phyloP scores from a whole-genome alignment of 2,113 vertebrate species.

The Lasiurus cinereus region DNA sequence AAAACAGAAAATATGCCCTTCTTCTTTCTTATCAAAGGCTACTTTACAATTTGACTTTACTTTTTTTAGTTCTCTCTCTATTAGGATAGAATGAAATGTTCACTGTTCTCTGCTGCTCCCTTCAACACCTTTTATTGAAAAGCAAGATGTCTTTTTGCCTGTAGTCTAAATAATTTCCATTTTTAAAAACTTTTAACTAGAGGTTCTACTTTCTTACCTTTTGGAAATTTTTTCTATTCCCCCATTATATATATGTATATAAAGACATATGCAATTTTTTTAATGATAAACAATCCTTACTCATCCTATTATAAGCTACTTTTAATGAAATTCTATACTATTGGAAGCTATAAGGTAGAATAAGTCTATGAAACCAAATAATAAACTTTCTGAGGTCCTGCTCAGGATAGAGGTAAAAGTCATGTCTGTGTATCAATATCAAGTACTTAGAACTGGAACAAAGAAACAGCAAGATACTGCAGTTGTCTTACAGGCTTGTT shows the following conservation, averaged over 20 bases:
- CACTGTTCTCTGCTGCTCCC: neutral
- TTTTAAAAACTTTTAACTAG: slow-evolving; percentile 10
- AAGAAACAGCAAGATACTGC: slow-evolving; percentile 58
- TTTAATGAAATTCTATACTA: neutral
- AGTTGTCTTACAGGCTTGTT: slow-evolving; percentile 74
- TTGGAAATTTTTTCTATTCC: slow-evolving; percentile 19
- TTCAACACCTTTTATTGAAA: neutral
- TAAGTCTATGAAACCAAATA: neutral
- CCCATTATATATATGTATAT: neutral
- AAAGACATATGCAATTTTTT: too few species aligned
- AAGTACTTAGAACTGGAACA: slow-evolving; percentile 53
- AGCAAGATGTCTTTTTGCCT: neutral
- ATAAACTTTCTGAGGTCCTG: neutral
- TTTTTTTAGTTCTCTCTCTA: neutral
- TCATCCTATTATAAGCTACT: neutral
- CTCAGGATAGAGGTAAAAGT: slow-evolving; percentile 23
- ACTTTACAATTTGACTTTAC: neutral
- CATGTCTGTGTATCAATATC: neutral
- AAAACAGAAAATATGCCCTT: neutral
- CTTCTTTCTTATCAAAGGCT: neutral
- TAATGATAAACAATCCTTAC: neutral
- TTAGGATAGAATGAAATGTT: neutral
- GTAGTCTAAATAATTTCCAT: neutral
- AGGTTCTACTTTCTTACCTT: neutral
- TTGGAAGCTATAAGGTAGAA: neutral